Percentiles rank a stretch among this genome's conserved stretches.
Evolutionary conservation across 2,113 vertebrate genomes (phyloP).

Genomic region (Lamprotornis superbus): DNA sequence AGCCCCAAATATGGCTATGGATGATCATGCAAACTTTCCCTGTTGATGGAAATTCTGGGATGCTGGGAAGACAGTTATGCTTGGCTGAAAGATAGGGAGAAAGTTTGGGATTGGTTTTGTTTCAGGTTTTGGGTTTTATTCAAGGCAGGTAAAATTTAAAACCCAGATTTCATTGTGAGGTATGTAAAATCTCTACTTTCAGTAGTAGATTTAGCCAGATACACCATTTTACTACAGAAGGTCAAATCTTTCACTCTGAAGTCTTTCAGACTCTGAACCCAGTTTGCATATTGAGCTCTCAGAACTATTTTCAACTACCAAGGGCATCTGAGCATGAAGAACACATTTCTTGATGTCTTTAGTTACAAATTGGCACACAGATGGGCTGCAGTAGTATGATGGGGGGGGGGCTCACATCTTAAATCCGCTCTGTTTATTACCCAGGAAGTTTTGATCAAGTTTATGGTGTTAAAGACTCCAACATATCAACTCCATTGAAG

Average conservation of each 20-base stretch:
- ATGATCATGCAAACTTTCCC: background rate
- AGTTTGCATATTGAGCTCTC: constrained; percentile 76
- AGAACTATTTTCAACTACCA: constrained; percentile 71
- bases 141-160: background rate
- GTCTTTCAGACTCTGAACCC: constrained; percentile 67
- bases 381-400: constrained; percentile 54
- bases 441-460: constrained; percentile 79
- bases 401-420: constrained; percentile 44
- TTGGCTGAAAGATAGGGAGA: background rate
- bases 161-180: background rate
- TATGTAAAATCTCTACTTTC: background rate
- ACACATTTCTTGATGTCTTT: constrained; percentile 74
- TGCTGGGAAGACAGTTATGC: background rate
- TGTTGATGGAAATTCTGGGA: background rate
- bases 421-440: constrained; percentile 75
- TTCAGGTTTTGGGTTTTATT: background rate
- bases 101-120: background rate
- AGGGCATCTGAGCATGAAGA: constrained; percentile 76
- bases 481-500: constrained; percentile 75
- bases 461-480: constrained; percentile 78
- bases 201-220: background rate
- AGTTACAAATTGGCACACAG: constrained; percentile 77
- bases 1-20: background rate
- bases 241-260: constrained; percentile 68
- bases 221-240: constrained; percentile 53